Evolutionary conservation across 2,797 vertebrate genomes (phyloP).

Genomic region (Vireo griseus): DNA sequence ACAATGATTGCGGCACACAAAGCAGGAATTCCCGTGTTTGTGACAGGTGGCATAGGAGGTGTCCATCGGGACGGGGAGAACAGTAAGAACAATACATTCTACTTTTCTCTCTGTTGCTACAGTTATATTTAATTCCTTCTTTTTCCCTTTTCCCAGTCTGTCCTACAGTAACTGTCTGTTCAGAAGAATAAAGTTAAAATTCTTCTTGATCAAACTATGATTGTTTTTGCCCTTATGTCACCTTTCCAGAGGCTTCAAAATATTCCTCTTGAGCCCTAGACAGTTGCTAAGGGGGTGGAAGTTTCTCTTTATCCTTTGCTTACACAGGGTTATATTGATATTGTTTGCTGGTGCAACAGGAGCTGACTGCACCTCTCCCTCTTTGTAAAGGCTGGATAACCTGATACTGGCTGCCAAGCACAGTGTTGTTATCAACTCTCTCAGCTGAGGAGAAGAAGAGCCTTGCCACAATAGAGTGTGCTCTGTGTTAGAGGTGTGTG

Average conservation of each 20-base stretch:
- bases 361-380: not conserved
- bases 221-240: not conserved
- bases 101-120: not conserved
- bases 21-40: conserved; percentile 85
- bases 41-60: conserved; percentile 89
- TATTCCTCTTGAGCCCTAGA: not conserved
- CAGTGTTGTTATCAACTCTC: not conserved
- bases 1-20: conserved; percentile 88
- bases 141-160: not conserved
- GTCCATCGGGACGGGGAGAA: conserved; percentile 87
- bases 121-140: not conserved
- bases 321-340: not conserved
- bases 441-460: not conserved
- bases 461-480: not conserved
- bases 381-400: not conserved
- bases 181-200: not conserved
- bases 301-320: not conserved
- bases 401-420: not conserved
- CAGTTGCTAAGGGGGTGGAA: not conserved
- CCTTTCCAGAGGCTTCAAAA: not conserved
- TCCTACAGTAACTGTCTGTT: not conserved
- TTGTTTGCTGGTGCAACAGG: not conserved
- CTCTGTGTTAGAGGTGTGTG: not conserved
- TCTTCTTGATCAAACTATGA: not conserved
- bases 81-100: conserved; percentile 72